Evolutionary conservation across 2,113 vertebrate species (phyloP), one percentile per base, ranked within the genome.

Genomic region (Fregata magnificens): DNA sequence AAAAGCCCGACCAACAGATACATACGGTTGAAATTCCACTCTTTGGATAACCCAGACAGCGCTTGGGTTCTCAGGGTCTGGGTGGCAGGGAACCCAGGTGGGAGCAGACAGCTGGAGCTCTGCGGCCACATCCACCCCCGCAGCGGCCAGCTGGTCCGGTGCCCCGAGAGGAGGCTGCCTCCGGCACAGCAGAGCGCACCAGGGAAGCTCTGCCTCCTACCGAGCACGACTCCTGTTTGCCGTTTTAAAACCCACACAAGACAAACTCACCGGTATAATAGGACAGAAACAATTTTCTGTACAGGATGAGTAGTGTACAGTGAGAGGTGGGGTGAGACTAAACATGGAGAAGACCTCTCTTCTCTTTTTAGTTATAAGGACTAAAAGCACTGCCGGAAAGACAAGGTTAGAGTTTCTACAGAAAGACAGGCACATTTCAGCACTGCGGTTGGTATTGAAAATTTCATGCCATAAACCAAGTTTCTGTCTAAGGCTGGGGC

Each of bases 131-230:
- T 72, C 67, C 78, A 72, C 3, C 34, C 34, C 70, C 1, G 5
- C 38, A 24, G 71, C 8, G 1, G 32, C 32, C 5, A 2, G 31
- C 58, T 34, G 34, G 1, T 34, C 28, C 11, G 2, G 13, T 2
- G 9, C 9, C 40, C 29, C 3, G 2, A 44, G n/a, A 65, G 22
- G 21, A 63, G 13, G 10, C 55, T 59, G 11, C 45, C 20, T 53
- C 38, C 2, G 0, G 2, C 73, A 38, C 21, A 40, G 28, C 4
- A 0, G 9, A 73, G 49, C 2, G 1, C 29, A 10, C 25, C 36
- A 7, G 42, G 77, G 63, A 44, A 77, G 47, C 78, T 90, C 53
- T 59, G 63, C 40, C 34, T 38, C 32, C 16, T 4, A 7, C 24
- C 8, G 0, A 26, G 10, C 12, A 4, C 17, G 6, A 2, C n/a